These are phyloP conservation scores for Macrosteles quadrilineatus DNA, from an alignment of 1,140 invertebrate species.

Conservation along the genomic window DNA sequence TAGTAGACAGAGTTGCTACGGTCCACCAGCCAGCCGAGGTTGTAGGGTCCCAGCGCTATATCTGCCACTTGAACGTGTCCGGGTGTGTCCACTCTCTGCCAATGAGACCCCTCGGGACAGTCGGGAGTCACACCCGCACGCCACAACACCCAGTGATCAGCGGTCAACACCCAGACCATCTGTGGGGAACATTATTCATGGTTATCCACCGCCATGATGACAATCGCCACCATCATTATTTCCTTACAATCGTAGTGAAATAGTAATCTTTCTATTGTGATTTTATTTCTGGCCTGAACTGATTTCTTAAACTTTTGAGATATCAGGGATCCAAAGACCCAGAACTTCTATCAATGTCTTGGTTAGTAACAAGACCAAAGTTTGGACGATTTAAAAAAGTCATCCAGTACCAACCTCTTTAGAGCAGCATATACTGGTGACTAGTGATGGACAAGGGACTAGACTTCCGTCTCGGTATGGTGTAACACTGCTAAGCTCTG, in stretches of 20 bases:
- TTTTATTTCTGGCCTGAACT: too few species aligned
- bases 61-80: slow-evolving; percentile 16
- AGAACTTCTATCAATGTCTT: too few species aligned
- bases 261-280: too few species aligned
- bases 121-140: slow-evolving; percentile 6
- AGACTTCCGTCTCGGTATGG: slow-evolving; percentile 19
- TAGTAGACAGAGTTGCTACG: slow-evolving; percentile 52
- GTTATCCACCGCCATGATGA: too few species aligned
- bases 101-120: slow-evolving; percentile 28
- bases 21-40: slow-evolving; percentile 56
- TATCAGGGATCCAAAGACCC: too few species aligned
- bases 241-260: too few species aligned
- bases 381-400: neutral
- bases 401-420: slow-evolving; percentile 26
- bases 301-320: too few species aligned
- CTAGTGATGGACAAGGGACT: slow-evolving; percentile 15
- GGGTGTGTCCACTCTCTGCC: slow-evolving; percentile 16
- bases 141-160: slow-evolving; percentile 28
- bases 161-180: slow-evolving; percentile 33
- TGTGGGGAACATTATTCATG: too few species aligned
- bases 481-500: slow-evolving; percentile 2
- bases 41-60: slow-evolving; percentile 51
- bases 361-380: neutral
- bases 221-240: too few species aligned
- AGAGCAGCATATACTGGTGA: slow-evolving; percentile 28